phyloP scores from a whole-genome alignment of 1,140 invertebrate species.

The Lordiphosa clarofinis region DNA sequence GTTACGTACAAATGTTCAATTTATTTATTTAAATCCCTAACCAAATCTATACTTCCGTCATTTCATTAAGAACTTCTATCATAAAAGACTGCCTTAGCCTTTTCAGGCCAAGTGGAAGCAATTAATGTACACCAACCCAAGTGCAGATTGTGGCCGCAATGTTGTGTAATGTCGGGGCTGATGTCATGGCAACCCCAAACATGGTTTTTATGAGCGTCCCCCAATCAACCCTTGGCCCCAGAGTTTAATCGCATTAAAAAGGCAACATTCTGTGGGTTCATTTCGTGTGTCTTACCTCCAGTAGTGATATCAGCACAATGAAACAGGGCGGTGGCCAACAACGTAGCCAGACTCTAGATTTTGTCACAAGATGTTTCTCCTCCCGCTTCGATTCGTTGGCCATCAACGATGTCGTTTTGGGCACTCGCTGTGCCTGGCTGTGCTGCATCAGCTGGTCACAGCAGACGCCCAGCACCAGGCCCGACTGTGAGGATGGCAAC shows the following conservation, averaged over 20 bases:
- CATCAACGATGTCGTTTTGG: constrained; percentile 14
- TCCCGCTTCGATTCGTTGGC: constrained; percentile 3
- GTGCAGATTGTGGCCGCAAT: constrained; percentile 29
- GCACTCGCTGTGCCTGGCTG: constrained; percentile 12
- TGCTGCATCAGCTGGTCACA: constrained; percentile 68
- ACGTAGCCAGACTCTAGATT: constrained; percentile 82
- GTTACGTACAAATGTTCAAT: no score
- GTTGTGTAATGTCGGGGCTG: constrained; percentile 42
- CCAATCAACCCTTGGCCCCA: constrained; percentile 51
- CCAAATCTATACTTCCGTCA: no score
- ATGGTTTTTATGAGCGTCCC: constrained; percentile 41
- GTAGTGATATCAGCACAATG: constrained; percentile 90
- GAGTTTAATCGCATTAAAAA: constrained; percentile 56
- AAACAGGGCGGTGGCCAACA: constrained; percentile 94
- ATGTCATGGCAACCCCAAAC: constrained; percentile 58
- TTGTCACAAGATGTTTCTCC: constrained; percentile 15
- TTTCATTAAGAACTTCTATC: no score
- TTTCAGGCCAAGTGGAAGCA: constrained; percentile 17
- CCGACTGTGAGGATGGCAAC: constrained; percentile 36
- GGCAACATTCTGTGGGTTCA: constrained; percentile 21
- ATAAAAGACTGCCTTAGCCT: no score
- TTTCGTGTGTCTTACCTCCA: constrained; percentile 86
- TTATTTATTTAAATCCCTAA: no score
- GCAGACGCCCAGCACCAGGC: constrained; percentile 65
- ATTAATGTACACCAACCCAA: constrained; percentile 40